Conservation (phyloP, 2,888 invertebrate genomes). For the Patella caerulea region DNA sequence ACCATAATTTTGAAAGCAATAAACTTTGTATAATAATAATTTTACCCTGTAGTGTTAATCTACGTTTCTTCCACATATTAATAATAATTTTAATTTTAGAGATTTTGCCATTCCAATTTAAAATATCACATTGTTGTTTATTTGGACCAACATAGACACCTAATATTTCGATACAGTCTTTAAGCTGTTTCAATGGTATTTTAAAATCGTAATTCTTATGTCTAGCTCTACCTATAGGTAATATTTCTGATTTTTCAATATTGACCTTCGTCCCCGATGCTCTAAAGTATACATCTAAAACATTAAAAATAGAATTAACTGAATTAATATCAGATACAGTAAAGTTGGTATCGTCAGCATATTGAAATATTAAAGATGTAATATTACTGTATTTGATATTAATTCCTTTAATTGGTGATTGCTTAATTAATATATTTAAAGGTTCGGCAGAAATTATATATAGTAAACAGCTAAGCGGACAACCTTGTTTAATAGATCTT, state of each 20-base stretch:
- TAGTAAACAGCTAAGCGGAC: not conserved
- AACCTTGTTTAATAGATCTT: not conserved
- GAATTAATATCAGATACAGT: not conserved
- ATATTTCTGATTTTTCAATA: not conserved
- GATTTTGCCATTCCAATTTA: not conserved
- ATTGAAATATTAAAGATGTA: not conserved
- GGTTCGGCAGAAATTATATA: not conserved
- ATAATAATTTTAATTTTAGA: not conserved
- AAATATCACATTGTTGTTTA: not conserved
- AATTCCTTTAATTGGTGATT: not conserved
- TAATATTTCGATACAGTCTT: not conserved
- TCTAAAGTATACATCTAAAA: not conserved
- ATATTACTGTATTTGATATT: not conserved
- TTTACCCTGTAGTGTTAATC: not conserved
- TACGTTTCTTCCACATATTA: not conserved
- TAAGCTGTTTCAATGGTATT: not conserved
- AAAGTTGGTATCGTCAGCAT: slow-evolving; percentile 6
- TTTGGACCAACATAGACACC: not conserved
- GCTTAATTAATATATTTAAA: not conserved
- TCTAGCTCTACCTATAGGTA: not conserved
- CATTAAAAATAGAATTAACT: not conserved
- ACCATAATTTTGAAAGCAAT: not conserved
- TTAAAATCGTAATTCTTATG: not conserved
- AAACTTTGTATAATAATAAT: not conserved
- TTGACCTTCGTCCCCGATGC: not conserved